phyloP scores from a whole-genome alignment of 1,140 invertebrate genomes.

The Drosophila paulistorum region DNA sequence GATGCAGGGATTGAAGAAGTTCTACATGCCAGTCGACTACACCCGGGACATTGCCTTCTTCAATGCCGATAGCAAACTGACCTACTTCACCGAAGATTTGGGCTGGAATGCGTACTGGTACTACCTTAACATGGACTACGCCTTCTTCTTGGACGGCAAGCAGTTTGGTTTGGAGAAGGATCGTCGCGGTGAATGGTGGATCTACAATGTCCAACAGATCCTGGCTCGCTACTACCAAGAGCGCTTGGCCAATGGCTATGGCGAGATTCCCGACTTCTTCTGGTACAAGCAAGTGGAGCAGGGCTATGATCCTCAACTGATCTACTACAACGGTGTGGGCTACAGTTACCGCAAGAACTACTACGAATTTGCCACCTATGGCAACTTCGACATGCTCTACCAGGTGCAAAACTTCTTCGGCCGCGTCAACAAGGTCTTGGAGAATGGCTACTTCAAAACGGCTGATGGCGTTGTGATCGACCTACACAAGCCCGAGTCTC shows the following conservation, averaged over 20 bases:
- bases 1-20: constrained; percentile 53
- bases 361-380: constrained; percentile 66
- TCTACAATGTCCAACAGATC: constrained; percentile 86
- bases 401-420: constrained; percentile 84
- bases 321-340: constrained; percentile 87
- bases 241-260: constrained; percentile 86
- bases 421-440: constrained; percentile 86
- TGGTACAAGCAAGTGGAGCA: constrained; percentile 84
- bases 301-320: constrained; percentile 87
- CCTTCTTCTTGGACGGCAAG: constrained; percentile 85
- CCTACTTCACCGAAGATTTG: constrained; percentile 90
- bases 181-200: constrained; percentile 87
- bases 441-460: constrained; percentile 85
- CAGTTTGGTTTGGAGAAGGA: constrained; percentile 84
- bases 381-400: constrained; percentile 64
- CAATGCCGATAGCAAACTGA: constrained; percentile 85
- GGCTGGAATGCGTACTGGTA: constrained; percentile 89
- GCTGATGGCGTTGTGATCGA: constrained; percentile 84
- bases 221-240: constrained; percentile 88
- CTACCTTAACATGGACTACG: constrained; percentile 86
- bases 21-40: constrained; percentile 84
- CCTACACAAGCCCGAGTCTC: constrained; percentile 84
- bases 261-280: constrained; percentile 85
- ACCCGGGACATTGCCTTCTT: constrained; percentile 86
- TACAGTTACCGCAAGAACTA: constrained; percentile 85